phyloP scores from a whole-genome alignment of 2,797 vertebrate genomes.

The Coregonus ussuriensis region DNA sequence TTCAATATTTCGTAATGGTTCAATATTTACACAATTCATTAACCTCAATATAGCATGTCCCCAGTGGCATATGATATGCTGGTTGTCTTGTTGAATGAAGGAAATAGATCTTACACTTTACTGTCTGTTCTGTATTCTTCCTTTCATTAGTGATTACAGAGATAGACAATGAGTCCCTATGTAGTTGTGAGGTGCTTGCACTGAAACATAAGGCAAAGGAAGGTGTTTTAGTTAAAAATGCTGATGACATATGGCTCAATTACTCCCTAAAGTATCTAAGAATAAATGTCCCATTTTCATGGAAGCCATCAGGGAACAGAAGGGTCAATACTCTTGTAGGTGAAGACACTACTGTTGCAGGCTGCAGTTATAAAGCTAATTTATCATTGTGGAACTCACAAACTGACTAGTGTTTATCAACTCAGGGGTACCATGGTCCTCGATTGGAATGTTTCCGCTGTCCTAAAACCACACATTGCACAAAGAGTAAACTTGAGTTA shows the following conservation, averaged over 20 bases:
- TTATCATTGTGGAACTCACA: conserved; percentile 17
- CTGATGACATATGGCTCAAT: conserved; percentile 61
- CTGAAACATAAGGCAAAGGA: conserved; percentile 18
- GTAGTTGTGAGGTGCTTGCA: not conserved
- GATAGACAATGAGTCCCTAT: too few species aligned
- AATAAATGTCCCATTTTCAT: conserved; percentile 68
- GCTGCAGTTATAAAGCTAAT: conserved; percentile 33
- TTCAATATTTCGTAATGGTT: not conserved
- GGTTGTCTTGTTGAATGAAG: not conserved
- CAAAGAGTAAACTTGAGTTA: conserved; percentile 25
- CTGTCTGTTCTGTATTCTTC: not conserved
- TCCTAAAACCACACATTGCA: conserved; percentile 18
- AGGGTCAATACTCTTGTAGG: conserved; percentile 53
- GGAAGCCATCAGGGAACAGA: conserved; percentile 43
- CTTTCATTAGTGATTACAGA: too few species aligned
- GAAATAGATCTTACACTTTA: not conserved
- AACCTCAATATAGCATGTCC: not conserved
- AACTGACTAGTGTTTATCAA: conserved; percentile 60
- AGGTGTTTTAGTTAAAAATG: conserved; percentile 47
- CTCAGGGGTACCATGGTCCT: conserved; percentile 29
- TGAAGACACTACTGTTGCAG: not conserved
- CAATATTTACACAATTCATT: not conserved
- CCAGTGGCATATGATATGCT: not conserved
- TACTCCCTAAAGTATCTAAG: conserved; percentile 45
- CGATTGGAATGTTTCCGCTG: conserved; percentile 28